Evolutionary conservation across 1,140 invertebrate genomes (phyloP).

Genomic region (Steinernema feltiae): DNA sequence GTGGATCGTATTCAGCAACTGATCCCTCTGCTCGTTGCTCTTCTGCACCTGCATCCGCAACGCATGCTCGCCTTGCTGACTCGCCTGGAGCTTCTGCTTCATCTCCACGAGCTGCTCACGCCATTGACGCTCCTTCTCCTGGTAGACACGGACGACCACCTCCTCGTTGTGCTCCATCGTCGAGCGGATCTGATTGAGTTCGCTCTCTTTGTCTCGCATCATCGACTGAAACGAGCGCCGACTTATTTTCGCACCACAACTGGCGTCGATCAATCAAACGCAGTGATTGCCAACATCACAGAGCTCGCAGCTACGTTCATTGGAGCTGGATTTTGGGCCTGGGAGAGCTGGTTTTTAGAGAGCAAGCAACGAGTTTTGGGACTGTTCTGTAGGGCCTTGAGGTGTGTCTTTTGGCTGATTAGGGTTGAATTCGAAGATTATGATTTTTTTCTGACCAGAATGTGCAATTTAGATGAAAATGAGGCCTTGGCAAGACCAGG

Average conservation of each 20-base stretch:
- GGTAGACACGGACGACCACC: slow-evolving; percentile 48
- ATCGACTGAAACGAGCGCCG: slow-evolving; percentile 27
- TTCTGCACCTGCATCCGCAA: slow-evolving; percentile 21
- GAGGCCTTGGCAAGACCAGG: too few relatives aligned
- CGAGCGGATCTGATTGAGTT: slow-evolving; percentile 37
- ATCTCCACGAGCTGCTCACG: slow-evolving; percentile 40
- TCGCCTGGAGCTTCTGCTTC: slow-evolving; percentile 32
- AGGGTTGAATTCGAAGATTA: too few relatives aligned
- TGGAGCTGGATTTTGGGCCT: too few relatives aligned
- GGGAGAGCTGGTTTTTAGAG: too few relatives aligned
- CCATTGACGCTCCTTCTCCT: slow-evolving; percentile 48
- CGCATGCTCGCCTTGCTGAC: slow-evolving; percentile 34
- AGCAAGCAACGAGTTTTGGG: too few relatives aligned
- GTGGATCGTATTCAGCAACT: slow-evolving; percentile 40
- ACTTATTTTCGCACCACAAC: background rate
- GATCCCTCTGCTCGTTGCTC: slow-evolving; percentile 35
- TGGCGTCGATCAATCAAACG: slow-evolving; percentile 24
- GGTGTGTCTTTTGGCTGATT: too few relatives aligned
- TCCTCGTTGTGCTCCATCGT: slow-evolving; percentile 53
- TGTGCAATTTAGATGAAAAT: too few relatives aligned
- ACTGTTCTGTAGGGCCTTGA: too few relatives aligned
- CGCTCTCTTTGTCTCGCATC: slow-evolving; percentile 49
- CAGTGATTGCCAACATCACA: background rate
- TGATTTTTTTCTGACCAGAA: too few relatives aligned
- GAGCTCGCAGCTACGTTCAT: too few relatives aligned